phyloP scores from a whole-genome alignment of 2,113 vertebrate species.

The Corynorhinus townsendii region DNA sequence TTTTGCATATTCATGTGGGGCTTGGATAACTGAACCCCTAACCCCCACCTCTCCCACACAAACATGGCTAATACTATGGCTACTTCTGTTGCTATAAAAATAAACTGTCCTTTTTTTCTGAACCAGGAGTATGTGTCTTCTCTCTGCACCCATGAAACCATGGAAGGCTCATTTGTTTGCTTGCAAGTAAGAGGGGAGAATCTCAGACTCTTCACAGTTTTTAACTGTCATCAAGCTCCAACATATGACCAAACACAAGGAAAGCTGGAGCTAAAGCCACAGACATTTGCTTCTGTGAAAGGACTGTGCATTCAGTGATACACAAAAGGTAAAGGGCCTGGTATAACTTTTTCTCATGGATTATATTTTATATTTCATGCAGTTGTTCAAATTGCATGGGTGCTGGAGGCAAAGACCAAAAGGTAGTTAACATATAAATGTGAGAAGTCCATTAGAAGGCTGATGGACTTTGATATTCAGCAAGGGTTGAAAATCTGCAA shows the following conservation, averaged over 20 bases:
- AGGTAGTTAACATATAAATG: too few relatives aligned
- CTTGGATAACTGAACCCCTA: background rate
- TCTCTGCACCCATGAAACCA: background rate
- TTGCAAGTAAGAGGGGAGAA: background rate
- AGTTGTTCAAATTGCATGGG: background rate
- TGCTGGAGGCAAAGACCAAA: too few relatives aligned
- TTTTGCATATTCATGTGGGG: background rate
- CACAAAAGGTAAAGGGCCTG: background rate
- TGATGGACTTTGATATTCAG: too few relatives aligned
- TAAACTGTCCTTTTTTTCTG: background rate
- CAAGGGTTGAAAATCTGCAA: too few relatives aligned
- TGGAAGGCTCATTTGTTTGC: background rate
- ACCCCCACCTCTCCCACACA: background rate
- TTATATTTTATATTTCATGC: background rate
- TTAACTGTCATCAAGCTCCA: background rate
- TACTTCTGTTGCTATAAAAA: background rate
- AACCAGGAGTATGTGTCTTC: background rate
- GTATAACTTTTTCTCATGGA: background rate
- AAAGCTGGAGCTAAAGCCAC: background rate
- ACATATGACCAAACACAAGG: background rate
- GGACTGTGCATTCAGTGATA: background rate
- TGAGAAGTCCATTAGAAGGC: too few relatives aligned
- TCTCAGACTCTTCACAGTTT: background rate
- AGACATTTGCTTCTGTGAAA: background rate
- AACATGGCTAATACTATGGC: background rate